Evolutionary conservation across 1,140 invertebrate genomes (phyloP).

Genomic region (Drosophila auraria): DNA sequence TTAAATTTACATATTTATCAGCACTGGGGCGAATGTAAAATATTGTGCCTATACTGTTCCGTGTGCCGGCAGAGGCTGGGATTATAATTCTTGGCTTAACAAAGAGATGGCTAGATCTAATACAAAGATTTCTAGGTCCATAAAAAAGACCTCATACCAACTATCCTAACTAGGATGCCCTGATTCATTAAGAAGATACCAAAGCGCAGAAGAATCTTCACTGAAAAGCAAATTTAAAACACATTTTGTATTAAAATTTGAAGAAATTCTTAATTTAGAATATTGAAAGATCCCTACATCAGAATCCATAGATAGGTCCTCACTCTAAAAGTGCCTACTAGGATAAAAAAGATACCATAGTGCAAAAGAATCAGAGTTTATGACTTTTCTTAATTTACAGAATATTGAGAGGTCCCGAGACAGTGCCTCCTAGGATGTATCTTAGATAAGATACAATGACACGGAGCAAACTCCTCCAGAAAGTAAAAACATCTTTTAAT

Average conservation of each 20-base stretch:
- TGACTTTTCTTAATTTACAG: too few species aligned
- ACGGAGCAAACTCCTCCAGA: constrained; percentile 3
- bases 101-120: too few species aligned
- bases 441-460: constrained; percentile 13
- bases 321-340: not conserved
- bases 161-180: not conserved
- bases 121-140: not conserved
- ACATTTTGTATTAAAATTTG: too few species aligned
- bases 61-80: too few species aligned
- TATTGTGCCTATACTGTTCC: too few species aligned
- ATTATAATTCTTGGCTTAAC: too few species aligned
- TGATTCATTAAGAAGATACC: too few species aligned
- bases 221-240: not conserved
- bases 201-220: not conserved
- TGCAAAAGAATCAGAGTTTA: too few species aligned
- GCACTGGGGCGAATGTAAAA: too few species aligned
- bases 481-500: constrained; percentile 28
- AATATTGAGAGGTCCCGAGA: too few species aligned
- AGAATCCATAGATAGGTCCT: not conserved
- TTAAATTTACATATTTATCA: too few species aligned
- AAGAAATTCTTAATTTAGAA: not conserved
- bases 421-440: not conserved
- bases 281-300: not conserved
- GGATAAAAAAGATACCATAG: not conserved
- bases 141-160: not conserved